phyloP scores from a whole-genome alignment of 1,140 invertebrate genomes.

The Trichonephila clavata region DNA sequence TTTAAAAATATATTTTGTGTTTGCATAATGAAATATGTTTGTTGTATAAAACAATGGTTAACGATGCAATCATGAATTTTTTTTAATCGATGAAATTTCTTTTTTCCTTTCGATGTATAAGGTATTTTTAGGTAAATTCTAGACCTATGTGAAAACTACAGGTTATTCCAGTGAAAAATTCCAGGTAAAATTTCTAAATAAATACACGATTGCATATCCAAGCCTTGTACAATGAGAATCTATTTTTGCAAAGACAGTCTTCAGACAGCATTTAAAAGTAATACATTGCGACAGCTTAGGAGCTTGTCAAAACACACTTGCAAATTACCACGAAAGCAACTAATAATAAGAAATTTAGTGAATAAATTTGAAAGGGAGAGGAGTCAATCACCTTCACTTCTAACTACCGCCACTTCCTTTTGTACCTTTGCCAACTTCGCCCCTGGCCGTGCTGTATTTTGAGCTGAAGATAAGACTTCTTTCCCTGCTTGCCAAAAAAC shows the following conservation, averaged over 20 bases:
- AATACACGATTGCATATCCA: neutral
- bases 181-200: neutral
- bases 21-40: too few relatives aligned
- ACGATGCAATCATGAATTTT: too few relatives aligned
- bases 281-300: neutral
- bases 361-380: constrained; percentile 17
- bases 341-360: constrained; percentile 27
- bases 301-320: neutral
- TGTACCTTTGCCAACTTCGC: neutral
- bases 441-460: neutral
- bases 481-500: constrained; percentile 8
- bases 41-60: too few relatives aligned
- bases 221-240: neutral
- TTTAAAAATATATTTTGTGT: too few relatives aligned
- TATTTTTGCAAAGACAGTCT: neutral
- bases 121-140: neutral
- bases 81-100: too few relatives aligned
- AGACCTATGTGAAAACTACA: neutral
- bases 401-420: neutral
- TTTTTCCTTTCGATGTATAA: too few relatives aligned
- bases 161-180: neutral
- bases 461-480: constrained; percentile 15
- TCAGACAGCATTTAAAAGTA: neutral
- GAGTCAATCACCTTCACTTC: constrained; percentile 32
- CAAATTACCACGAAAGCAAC: neutral